These are phyloP conservation scores for Lathronympha strigana DNA, from an alignment of 2,888 invertebrate species.

Conservation along the genomic window DNA sequence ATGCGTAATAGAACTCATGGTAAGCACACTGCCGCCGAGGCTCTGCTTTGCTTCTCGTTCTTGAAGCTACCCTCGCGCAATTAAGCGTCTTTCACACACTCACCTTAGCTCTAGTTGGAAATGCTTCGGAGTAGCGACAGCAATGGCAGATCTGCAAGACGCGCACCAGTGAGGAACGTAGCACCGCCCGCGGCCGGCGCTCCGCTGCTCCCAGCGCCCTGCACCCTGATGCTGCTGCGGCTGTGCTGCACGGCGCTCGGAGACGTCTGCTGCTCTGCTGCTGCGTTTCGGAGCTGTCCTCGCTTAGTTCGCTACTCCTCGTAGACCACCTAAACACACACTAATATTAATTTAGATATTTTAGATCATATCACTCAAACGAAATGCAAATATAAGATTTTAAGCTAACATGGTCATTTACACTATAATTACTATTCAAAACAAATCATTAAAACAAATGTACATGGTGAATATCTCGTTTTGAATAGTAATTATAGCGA, in stretches of 20 bases:
- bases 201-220: slow-evolving; percentile 36
- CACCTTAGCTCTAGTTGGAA: slow-evolving; percentile 12
- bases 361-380: background rate
- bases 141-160: background rate
- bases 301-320: slow-evolving; percentile 17
- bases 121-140: slow-evolving; percentile 23
- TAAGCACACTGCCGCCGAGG: too few species aligned
- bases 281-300: background rate
- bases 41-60: too few species aligned
- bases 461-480: too few species aligned
- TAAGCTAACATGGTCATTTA: too few species aligned
- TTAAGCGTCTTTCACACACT: too few species aligned
- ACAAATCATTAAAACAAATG: too few species aligned
- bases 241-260: background rate
- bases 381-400: too few species aligned
- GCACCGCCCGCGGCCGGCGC: slow-evolving; percentile 3
- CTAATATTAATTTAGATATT: background rate
- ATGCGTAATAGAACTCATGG: too few species aligned
- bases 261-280: background rate
- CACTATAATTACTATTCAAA: too few species aligned
- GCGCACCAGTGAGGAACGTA: slow-evolving; percentile 14
- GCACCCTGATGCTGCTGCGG: background rate
- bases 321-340: slow-evolving; percentile 13
- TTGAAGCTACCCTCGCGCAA: too few species aligned
- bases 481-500: too few species aligned